Evolutionary conservation across 2,797 vertebrate genomes (phyloP).

Genomic region (Girardinus metallicus): DNA sequence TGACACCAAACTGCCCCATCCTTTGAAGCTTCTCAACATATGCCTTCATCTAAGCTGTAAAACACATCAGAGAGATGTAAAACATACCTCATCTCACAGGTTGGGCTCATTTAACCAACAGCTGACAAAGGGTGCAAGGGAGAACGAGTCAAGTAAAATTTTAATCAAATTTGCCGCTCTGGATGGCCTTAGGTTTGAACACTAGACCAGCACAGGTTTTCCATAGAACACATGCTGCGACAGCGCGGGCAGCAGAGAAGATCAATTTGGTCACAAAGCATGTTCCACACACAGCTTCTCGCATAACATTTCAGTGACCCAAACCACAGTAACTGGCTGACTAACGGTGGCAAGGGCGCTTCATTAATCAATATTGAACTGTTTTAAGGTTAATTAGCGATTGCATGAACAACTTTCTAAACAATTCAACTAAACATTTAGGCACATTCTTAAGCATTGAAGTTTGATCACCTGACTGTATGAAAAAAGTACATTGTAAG

Average conservation of each 20-base stretch:
- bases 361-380: not conserved
- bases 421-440: not conserved
- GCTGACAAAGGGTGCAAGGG: constrained; percentile 42
- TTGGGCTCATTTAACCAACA: constrained; percentile 47
- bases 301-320: constrained; percentile 1
- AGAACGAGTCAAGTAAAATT: constrained; percentile 35
- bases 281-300: not conserved
- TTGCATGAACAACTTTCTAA: not conserved
- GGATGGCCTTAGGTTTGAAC: constrained; percentile 17
- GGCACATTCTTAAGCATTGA: not conserved
- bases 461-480: not conserved
- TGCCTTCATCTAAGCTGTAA: constrained; percentile 58
- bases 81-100: constrained; percentile 52
- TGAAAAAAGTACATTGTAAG: not conserved
- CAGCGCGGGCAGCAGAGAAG: not conserved
- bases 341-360: not conserved
- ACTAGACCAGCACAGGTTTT: constrained; percentile 1
- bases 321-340: not conserved
- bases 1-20: constrained; percentile 58
- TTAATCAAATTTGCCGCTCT: constrained; percentile 16
- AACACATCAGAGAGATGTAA: constrained; percentile 63
- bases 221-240: constrained; percentile 19
- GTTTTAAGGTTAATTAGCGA: not conserved
- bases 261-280: not conserved
- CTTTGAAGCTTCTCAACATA: constrained; percentile 65